Evolutionary conservation across 2,888 invertebrate species (phyloP), one percentile per base, ranked within the genome.

Genomic region (Rhamphomyia laevipes): DNA sequence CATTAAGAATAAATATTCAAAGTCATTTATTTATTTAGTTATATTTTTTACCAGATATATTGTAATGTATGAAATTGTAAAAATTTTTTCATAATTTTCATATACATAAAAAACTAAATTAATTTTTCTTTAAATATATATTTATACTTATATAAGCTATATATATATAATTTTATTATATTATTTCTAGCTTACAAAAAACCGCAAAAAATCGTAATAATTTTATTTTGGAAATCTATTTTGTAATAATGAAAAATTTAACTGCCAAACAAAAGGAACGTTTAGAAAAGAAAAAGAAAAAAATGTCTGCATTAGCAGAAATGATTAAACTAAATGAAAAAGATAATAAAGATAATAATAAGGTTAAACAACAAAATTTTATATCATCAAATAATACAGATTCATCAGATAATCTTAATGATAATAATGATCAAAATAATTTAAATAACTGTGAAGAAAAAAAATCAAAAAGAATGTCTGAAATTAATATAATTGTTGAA

Each of bases 281-380:
- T 52, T 66, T 73, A 51, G 78, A 80, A 59, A 80, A 76, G 54
- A 81, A 80, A 61, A 76, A 76, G 61, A 77, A 75, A 61, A 82
- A 81, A 68, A 70, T 80, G 62, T 74, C 75, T 6, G 81, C 81
- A 2, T 68, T 79, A 52, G 69, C 78, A 11, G 75, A 77, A 61
- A 67, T 82, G 45, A 71, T 77, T 35, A 75, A 77, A 65, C 66
- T 80, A 47, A 82, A 81, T 61, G 79, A 80, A 58, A 70, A 70
- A 53, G 80, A 80, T 59, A 23, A 21, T 15, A 12, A 41, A 21
- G 13, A 35, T 64, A 56, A 65, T 63, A 47, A 66, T 62, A 54
- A 51, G 50, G 43, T 41, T 12, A 40, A 48, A 47, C 23, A 48
- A 47, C 23, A 27, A 27, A 21, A 21, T 21, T 21, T 21, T 21